phyloP scores from a whole-genome alignment of 2,113 vertebrate genomes.

The Myiopsitta monachus region DNA sequence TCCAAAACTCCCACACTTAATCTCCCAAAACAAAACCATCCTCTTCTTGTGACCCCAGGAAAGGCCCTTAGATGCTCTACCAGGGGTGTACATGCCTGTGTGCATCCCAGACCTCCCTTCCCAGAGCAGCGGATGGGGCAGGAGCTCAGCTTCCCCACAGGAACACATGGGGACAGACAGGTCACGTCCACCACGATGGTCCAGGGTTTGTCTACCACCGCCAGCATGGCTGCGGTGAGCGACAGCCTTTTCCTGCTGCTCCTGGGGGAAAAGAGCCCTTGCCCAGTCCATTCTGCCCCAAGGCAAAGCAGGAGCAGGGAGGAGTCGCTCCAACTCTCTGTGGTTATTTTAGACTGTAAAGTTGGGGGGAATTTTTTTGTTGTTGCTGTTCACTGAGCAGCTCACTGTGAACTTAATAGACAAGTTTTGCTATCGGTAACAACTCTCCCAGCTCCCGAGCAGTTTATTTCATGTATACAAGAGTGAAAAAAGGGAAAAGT shows the following conservation, averaged over 20 bases:
- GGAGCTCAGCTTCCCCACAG: background rate
- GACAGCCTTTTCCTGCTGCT: background rate
- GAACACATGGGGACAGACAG: background rate
- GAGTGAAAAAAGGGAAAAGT: slow-evolving; percentile 14
- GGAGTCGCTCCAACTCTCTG: background rate
- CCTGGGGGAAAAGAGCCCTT: background rate
- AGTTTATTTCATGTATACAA: slow-evolving; percentile 44
- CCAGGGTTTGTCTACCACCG: background rate
- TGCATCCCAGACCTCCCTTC: background rate
- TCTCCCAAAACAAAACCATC: background rate
- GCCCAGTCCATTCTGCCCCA: background rate
- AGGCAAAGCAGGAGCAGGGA: background rate
- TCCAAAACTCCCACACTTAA: background rate
- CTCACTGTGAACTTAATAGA: slow-evolving; percentile 35
- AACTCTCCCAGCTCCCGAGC: slow-evolving; percentile 22
- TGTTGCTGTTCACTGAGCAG: slow-evolving; percentile 1
- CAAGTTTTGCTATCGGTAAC: slow-evolving; percentile 34
- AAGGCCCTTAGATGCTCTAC: background rate
- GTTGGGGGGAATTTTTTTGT: background rate
- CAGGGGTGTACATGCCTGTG: accelerated
- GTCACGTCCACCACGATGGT: accelerated
- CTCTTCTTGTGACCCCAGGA: background rate
- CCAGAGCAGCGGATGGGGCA: background rate
- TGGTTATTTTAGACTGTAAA: slow-evolving; percentile 17
- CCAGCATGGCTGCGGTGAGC: background rate